Conservation (phyloP, 2,888 invertebrate genomes). For the Masnerella sp. region DNA sequence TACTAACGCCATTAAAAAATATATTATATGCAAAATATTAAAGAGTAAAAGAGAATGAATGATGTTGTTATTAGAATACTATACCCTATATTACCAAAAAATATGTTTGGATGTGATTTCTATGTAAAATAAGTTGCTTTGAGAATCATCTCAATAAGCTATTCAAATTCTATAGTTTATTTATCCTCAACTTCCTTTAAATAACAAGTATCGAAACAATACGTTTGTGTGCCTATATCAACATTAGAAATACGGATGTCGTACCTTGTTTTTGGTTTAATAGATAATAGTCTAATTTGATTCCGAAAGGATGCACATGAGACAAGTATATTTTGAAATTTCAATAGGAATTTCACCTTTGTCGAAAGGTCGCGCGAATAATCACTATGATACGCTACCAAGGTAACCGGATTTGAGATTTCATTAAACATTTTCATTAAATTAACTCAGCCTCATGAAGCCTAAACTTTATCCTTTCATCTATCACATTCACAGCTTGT, state of each 20-base stretch:
- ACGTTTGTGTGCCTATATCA: background rate
- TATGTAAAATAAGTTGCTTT: too few relatives aligned
- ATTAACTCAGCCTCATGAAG: constrained; percentile 45
- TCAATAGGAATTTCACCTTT: constrained; percentile 25
- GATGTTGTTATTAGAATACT: too few relatives aligned
- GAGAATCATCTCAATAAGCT: too few relatives aligned
- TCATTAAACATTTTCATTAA: constrained; percentile 52
- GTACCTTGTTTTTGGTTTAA: too few relatives aligned
- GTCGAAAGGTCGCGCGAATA: constrained; percentile 37
- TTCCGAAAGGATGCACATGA: background rate
- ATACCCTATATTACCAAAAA: too few relatives aligned
- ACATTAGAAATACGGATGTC: background rate
- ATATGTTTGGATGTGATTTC: too few relatives aligned
- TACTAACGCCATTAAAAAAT: too few relatives aligned
- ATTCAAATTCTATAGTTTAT: too few relatives aligned
- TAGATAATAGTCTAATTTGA: too few relatives aligned
- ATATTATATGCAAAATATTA: too few relatives aligned
- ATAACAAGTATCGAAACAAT: background rate
- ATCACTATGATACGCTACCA: constrained; percentile 44
- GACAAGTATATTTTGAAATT: constrained; percentile 7
- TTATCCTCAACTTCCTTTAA: background rate
- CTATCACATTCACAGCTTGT: constrained; percentile 41
- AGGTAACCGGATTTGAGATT: constrained; percentile 42
- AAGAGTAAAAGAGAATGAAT: too few relatives aligned
- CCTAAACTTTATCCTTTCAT: constrained; percentile 45